A percentile compares a stretch with the other conserved stretches of the same genome.
phyloP scores from a whole-genome alignment of 2,888 invertebrate genomes.

The Folsomia candida region DNA sequence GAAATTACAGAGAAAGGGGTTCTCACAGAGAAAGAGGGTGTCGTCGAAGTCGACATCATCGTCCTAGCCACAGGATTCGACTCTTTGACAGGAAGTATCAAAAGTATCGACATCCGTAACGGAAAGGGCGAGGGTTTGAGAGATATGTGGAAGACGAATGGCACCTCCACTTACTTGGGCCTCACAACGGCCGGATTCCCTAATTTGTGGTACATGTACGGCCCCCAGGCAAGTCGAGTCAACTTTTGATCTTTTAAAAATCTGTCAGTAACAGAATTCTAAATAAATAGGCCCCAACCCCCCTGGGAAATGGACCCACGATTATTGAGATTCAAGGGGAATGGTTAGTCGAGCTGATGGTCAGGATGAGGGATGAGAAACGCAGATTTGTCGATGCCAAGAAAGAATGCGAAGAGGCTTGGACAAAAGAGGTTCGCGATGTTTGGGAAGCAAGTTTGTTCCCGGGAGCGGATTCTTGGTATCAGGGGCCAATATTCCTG shows the following conservation, averaged over 20 bases:
- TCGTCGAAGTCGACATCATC: slow-evolving; percentile 6
- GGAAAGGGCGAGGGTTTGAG: slow-evolving; percentile 2
- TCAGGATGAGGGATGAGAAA: slow-evolving; percentile 4
- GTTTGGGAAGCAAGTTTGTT: slow-evolving; percentile 11
- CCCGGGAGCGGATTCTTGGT: slow-evolving; percentile 11
- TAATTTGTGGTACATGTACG: no score
- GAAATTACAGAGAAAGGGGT: slow-evolving; percentile 2
- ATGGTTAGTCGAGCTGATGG: neutral
- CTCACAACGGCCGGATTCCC: no score
- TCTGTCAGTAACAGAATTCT: no score
- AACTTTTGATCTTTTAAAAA: no score
- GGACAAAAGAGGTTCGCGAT: neutral
- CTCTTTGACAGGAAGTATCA: slow-evolving; percentile 2
- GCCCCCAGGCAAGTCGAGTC: no score
- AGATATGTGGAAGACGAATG: slow-evolving; percentile 20
- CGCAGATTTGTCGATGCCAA: neutral
- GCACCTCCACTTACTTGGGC: no score
- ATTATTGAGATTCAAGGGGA: slow-evolving; percentile 1
- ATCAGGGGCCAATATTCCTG: slow-evolving; percentile 21
- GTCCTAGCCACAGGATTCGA: slow-evolving; percentile 19
- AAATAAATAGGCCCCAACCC: slow-evolving; percentile 20
- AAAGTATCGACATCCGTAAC: slow-evolving; percentile 7
- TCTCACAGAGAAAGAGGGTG: neutral
- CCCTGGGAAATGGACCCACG: neutral
- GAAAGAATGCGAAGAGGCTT: neutral